Percentiles rank a stretch among this genome's conserved stretches.
Conservation (phyloP, 2,888 invertebrate genomes). For the Rhamphomyia laevipes region DNA sequence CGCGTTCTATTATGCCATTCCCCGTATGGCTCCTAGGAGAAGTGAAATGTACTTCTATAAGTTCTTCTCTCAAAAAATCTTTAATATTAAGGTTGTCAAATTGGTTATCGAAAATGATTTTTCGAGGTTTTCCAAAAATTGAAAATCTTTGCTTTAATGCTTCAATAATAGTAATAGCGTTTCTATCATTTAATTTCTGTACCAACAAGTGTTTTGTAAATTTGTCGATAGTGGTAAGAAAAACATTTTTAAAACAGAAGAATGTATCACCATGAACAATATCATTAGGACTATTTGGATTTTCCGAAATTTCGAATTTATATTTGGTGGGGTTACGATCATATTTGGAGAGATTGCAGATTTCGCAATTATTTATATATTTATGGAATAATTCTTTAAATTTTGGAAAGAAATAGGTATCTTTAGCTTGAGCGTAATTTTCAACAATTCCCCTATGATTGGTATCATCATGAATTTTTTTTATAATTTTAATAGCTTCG, state of each 20-base stretch:
- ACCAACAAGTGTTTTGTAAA: slow-evolving; percentile 5
- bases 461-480: too few relatives aligned
- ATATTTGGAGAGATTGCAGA: not conserved
- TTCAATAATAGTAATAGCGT: slow-evolving; percentile 3
- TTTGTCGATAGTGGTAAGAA: slow-evolving; percentile 6
- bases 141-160: too few relatives aligned
- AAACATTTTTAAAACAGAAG: not conserved
- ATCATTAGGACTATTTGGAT: too few relatives aligned
- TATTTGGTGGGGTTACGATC: not conserved
- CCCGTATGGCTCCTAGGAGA: slow-evolving; percentile 3
- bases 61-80: slow-evolving; percentile 1
- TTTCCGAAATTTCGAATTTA: not conserved
- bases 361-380: not conserved
- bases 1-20: slow-evolving; percentile 3
- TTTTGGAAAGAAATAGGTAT: too few relatives aligned
- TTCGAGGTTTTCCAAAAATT: too few relatives aligned
- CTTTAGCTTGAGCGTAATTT: too few relatives aligned
- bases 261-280: not conserved
- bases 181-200: slow-evolving; percentile 1
- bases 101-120: too few relatives aligned
- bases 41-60: not conserved
- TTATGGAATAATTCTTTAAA: too few relatives aligned
- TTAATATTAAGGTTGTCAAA: slow-evolving; percentile 3
- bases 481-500: too few relatives aligned
- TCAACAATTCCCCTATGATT: too few relatives aligned